A percentile compares a stretch with the other conserved stretches of the same genome.
phyloP scores from a whole-genome alignment of 1,140 invertebrate genomes.

The Atta texana region DNA sequence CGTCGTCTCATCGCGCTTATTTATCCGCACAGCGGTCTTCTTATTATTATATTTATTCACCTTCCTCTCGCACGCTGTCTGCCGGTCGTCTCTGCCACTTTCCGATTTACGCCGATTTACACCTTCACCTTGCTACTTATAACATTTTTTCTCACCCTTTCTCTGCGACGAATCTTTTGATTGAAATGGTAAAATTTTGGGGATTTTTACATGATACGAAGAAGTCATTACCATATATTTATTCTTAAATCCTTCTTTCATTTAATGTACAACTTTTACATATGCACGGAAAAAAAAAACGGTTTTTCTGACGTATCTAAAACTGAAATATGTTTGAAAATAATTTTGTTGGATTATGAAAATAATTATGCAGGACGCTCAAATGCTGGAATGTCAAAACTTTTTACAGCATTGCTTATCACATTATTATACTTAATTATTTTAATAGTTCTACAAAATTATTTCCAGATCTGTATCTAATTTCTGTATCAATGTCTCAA shows the following conservation, averaged over 20 bases:
- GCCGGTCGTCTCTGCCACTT: not conserved
- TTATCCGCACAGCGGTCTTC: constrained; percentile 10
- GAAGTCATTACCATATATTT: not conserved
- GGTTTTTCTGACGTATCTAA: too few relatives aligned
- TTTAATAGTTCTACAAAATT: too few relatives aligned
- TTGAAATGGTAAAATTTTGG: constrained; percentile 32
- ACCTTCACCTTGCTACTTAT: not conserved
- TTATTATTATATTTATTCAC: constrained; percentile 10
- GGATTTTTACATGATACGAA: not conserved
- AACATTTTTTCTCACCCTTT: constrained; percentile 15
- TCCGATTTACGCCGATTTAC: not conserved
- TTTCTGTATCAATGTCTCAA: too few relatives aligned
- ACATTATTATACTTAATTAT: too few relatives aligned
- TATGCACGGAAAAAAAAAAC: too few relatives aligned
- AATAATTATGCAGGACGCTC: too few relatives aligned
- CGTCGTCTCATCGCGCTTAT: constrained; percentile 26
- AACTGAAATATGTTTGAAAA: too few relatives aligned
- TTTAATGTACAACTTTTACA: not conserved
- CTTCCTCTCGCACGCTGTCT: constrained; percentile 34
- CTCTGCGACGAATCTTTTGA: not conserved
- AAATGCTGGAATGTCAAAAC: too few relatives aligned
- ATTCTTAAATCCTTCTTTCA: not conserved
- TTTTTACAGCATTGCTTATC: too few relatives aligned
- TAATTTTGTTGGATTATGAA: too few relatives aligned
- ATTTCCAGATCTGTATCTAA: too few relatives aligned